Evolutionary conservation across 2,888 invertebrate species (phyloP).

Genomic region (Callyntrura guangdongensis): DNA sequence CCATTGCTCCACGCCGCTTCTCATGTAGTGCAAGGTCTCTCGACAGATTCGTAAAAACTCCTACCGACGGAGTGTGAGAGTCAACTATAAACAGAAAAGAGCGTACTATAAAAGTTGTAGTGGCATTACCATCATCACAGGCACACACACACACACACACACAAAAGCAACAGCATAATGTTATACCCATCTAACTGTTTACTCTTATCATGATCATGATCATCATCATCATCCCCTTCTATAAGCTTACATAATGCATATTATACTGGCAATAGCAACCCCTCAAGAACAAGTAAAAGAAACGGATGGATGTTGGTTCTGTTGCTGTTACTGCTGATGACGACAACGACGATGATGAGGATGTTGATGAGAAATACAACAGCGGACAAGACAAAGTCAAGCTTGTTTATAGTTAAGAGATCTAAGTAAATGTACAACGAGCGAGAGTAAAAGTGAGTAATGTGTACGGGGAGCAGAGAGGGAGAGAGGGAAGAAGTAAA

Average conservation of each 20-base stretch:
- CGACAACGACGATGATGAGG: conserved; percentile 50
- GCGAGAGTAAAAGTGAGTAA: background rate
- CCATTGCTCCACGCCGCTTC: conserved; percentile 71
- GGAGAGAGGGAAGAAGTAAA: conserved; percentile 41
- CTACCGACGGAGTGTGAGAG: conserved; percentile 25
- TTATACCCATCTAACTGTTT: background rate
- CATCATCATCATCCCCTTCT: conserved; percentile 66
- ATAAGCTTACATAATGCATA: conserved; percentile 1
- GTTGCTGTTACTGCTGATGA: conserved; percentile 31
- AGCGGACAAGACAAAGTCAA: conserved; percentile 76
- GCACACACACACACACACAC: background rate
- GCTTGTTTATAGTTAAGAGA: conserved; percentile 74
- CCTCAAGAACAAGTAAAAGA: conserved; percentile 70
- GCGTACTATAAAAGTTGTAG: conserved; percentile 2
- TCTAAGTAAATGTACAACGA: conserved; percentile 57
- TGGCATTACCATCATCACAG: conserved; percentile 32
- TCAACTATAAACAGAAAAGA: conserved; percentile 16
- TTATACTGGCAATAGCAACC: conserved; percentile 54
- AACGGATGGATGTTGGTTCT: conserved; percentile 28
- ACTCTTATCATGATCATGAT: conserved; percentile 23
- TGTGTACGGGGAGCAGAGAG: background rate
- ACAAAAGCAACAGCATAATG: conserved; percentile 62
- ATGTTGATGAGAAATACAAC: conserved; percentile 72
- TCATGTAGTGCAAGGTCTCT: conserved; percentile 73
- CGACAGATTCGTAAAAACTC: conserved; percentile 58